Percentiles rank a stretch among this genome's conserved stretches.
These are phyloP conservation scores for Turdus rufiventris DNA, from an alignment of 2,113 vertebrate genomes.

Conservation along the genomic window DNA sequence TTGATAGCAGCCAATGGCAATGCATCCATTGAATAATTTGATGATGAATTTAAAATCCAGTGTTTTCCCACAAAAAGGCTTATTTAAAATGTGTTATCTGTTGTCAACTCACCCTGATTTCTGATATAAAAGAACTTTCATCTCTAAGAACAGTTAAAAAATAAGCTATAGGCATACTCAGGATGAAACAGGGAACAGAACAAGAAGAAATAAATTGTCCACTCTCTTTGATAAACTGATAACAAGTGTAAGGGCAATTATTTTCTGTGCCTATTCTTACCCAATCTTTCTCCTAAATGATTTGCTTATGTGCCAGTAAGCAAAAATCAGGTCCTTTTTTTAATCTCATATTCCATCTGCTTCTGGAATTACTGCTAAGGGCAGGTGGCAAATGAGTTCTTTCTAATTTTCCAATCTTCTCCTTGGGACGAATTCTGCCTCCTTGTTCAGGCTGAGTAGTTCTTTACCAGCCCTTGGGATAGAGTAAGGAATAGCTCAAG, in stretches of 20 bases:
- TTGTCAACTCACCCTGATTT: background rate
- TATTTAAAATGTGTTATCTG: slow-evolving; percentile 43
- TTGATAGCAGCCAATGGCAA: background rate
- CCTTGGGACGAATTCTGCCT: slow-evolving; percentile 26
- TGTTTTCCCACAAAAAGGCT: slow-evolving; percentile 49
- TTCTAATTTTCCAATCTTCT: slow-evolving; percentile 41
- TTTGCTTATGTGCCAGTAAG: background rate
- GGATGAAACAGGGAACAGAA: background rate
- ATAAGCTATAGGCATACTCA: background rate
- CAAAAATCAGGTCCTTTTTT: background rate
- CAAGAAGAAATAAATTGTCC: background rate
- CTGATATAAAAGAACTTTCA: background rate
- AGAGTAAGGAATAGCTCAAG: background rate
- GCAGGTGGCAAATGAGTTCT: slow-evolving; percentile 50
- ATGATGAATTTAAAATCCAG: slow-evolving; percentile 58
- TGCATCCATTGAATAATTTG: slow-evolving; percentile 56
- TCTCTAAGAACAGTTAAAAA: background rate
- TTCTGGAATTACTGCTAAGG: slow-evolving; percentile 38
- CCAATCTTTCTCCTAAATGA: slow-evolving; percentile 6
- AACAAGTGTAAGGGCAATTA: background rate
- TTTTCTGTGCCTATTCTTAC: background rate
- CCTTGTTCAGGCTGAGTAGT: background rate
- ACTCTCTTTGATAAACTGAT: background rate
- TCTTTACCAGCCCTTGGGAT: background rate
- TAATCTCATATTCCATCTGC: slow-evolving; percentile 62